Evolutionary conservation across 2,888 invertebrate species (phyloP).

Genomic region (Microchrysa polita): DNA sequence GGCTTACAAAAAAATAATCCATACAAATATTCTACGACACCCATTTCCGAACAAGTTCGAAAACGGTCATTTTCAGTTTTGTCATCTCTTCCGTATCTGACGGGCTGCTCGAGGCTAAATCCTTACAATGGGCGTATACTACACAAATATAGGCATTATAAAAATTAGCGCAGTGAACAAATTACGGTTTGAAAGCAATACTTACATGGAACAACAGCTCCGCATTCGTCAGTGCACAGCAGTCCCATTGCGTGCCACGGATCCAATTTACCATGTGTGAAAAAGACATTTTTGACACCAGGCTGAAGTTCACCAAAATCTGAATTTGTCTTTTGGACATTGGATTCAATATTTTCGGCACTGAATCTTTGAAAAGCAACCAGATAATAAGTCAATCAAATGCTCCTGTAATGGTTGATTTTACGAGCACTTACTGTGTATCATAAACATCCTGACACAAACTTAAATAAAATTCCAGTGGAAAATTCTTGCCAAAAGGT

Average conservation of each 20-base stretch:
- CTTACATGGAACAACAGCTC: constrained; percentile 19
- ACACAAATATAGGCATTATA: neutral
- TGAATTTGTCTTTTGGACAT: constrained; percentile 62
- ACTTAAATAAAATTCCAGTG: constrained; percentile 56
- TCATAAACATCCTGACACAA: constrained; percentile 58
- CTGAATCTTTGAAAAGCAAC: constrained; percentile 1
- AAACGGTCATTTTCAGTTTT: constrained; percentile 57
- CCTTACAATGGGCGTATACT: constrained; percentile 60
- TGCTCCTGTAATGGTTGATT: too few relatives aligned
- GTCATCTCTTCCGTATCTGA: constrained; percentile 57
- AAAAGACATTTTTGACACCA: constrained; percentile 65
- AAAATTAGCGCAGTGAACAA: too few relatives aligned
- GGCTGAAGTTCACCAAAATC: constrained; percentile 66
- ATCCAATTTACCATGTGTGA: constrained; percentile 68
- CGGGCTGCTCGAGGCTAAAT: constrained; percentile 57
- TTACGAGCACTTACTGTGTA: neutral
- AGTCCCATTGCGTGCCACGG: constrained; percentile 69
- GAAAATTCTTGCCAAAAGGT: constrained; percentile 66
- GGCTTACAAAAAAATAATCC: too few relatives aligned
- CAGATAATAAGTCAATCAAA: too few relatives aligned
- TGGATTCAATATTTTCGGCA: constrained; percentile 49
- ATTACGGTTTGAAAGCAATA: constrained; percentile 4
- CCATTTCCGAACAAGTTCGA: constrained; percentile 57
- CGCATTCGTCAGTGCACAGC: constrained; percentile 50
- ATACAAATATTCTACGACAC: constrained; percentile 49